Percentiles rank a stretch among this genome's conserved stretches.
phyloP scores from a whole-genome alignment of 2,113 vertebrate species.

The Atherinomorus stipes region DNA sequence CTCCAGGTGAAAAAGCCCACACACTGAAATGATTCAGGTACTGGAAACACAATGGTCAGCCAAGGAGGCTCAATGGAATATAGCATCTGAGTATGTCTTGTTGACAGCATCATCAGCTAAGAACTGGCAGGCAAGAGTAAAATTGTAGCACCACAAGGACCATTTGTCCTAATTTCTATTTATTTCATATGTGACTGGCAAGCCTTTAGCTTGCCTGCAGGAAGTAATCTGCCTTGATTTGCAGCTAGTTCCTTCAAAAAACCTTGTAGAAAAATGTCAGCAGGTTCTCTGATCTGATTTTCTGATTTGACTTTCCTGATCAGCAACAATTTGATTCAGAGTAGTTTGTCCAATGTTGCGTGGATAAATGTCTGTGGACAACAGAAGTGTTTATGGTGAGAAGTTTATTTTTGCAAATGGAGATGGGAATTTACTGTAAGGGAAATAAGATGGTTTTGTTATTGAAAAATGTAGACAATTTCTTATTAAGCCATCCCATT shows the following conservation, averaged over 20 bases:
- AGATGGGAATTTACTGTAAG: constrained; percentile 20
- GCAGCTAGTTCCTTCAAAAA: neutral
- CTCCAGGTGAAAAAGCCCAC: neutral
- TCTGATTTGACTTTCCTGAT: neutral
- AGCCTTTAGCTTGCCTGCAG: constrained; percentile 3
- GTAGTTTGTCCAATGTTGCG: neutral
- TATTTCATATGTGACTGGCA: neutral
- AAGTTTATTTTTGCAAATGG: neutral
- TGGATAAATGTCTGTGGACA: neutral
- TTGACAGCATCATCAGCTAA: neutral
- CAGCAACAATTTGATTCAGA: constrained; percentile 1
- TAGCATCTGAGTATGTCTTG: neutral
- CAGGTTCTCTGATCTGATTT: constrained; percentile 14
- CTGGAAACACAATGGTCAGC: neutral
- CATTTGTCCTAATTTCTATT: neutral
- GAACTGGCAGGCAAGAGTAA: neutral
- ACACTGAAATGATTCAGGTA: neutral
- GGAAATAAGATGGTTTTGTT: neutral
- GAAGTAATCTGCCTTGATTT: neutral
- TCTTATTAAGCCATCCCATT: constrained; percentile 1
- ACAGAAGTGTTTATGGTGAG: neutral
- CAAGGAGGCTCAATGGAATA: neutral
- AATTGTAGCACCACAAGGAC: too few relatives aligned
- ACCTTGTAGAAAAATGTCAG: constrained; percentile 10
- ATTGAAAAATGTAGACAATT: constrained; percentile 11